Conservation (phyloP, 2,888 invertebrate genomes). For the Cataglyphis cursor region DNA sequence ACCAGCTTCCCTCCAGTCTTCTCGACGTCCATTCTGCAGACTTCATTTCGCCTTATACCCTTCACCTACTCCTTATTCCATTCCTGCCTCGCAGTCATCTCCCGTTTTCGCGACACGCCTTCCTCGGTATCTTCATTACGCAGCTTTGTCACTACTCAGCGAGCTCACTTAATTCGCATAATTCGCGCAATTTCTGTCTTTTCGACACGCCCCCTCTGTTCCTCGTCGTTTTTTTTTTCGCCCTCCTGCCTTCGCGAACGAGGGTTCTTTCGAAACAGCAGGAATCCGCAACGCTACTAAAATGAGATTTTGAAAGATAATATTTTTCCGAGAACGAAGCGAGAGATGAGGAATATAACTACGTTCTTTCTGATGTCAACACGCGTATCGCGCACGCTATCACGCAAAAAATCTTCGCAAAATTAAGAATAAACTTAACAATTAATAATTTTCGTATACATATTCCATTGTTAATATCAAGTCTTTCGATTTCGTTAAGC, state of each 20-base stretch:
- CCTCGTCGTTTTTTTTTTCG: conserved; percentile 17
- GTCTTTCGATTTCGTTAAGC: background rate
- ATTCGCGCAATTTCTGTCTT: conserved; percentile 64
- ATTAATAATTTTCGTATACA: background rate
- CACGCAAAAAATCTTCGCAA: background rate
- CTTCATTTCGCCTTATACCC: conserved; percentile 58
- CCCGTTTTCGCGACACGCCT: conserved; percentile 30
- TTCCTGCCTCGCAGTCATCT: conserved; percentile 15
- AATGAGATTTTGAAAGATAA: conserved; percentile 44
- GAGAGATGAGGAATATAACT: conserved; percentile 31
- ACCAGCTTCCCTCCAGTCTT: conserved; percentile 33
- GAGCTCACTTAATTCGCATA: conserved; percentile 73
- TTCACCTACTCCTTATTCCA: conserved; percentile 43
- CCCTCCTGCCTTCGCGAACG: conserved; percentile 30
- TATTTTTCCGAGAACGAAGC: conserved; percentile 40
- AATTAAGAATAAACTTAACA: background rate
- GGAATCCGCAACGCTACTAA: background rate
- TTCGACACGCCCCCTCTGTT: conserved; percentile 40
- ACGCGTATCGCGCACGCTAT: background rate
- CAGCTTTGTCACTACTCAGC: conserved; percentile 73
- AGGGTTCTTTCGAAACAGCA: conserved; percentile 49
- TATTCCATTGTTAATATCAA: background rate
- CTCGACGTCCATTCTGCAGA: conserved; percentile 58
- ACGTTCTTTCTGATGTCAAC: background rate
- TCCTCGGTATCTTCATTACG: conserved; percentile 72